phyloP scores from a whole-genome alignment of 2,797 vertebrate genomes.

The Ctenopoma multispine region DNA sequence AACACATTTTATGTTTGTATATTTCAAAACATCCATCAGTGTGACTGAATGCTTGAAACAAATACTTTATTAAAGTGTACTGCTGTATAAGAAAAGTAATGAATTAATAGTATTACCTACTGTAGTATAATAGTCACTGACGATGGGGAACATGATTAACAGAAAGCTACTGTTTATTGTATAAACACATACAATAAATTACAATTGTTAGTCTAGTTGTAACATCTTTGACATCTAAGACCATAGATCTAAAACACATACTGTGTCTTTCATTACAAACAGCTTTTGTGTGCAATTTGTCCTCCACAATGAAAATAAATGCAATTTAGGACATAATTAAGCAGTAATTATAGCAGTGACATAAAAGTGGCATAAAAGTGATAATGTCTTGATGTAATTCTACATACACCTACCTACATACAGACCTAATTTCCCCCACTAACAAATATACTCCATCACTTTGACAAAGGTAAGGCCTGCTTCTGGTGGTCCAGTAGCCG shows the following conservation, averaged over 20 bases:
- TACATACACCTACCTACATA: background rate
- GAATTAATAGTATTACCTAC: background rate
- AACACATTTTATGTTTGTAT: too few species aligned
- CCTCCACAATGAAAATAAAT: slow-evolving; percentile 1
- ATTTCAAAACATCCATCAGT: too few species aligned
- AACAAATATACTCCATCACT: slow-evolving; percentile 60
- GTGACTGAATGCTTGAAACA: too few species aligned
- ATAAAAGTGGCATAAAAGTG: background rate
- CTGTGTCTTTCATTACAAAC: background rate
- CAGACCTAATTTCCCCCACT: background rate
- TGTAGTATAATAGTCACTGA: too few species aligned
- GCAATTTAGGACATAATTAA: slow-evolving; percentile 1
- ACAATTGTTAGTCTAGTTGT: background rate
- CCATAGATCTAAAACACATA: background rate
- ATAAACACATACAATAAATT: too few species aligned
- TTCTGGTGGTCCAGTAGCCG: slow-evolving; percentile 84
- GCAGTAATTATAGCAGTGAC: background rate
- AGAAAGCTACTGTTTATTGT: too few species aligned
- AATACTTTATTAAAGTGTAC: too few species aligned
- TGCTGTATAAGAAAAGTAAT: background rate
- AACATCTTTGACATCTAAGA: background rate
- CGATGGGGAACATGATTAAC: background rate
- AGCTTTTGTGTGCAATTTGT: background rate
- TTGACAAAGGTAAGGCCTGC: slow-evolving; percentile 83
- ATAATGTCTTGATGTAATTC: background rate